Evolutionary conservation across 2,888 invertebrate species (phyloP), one percentile per base, ranked within the genome.

Genomic region (Hypselothyrea guttata): DNA sequence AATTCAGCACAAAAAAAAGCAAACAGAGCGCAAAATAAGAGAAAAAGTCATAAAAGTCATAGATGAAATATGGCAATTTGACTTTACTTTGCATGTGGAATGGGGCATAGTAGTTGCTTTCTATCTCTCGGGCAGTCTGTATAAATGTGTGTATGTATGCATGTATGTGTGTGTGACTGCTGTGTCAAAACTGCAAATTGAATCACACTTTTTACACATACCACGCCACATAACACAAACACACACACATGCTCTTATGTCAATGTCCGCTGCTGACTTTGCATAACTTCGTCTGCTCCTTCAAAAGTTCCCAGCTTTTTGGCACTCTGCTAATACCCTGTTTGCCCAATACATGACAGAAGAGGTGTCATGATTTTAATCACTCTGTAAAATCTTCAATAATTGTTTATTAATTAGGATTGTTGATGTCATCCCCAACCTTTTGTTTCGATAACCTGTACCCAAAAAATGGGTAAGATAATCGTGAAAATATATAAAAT

Each of bases 221-320:
- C 51, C 47, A 34, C 46, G 48, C 42, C 52, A 47, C 38, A 58
- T 54, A 51, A 56, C 22, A 42, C 41, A 42, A 34, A 46, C 45
- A 54, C 37, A 41, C 44, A 42, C 58, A 64, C 68, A 53, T 55
- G 46, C 63, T 57, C 45, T 22, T 76, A 83, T 81, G 81, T 81
- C 76, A 79, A 81, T 81, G 83, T 83, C 81, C 83, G 76, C 66
- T 70, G 79, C 79, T 83, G 83, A 79, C 73, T 79, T 82, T 82
- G 78, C 78, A 78, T 79, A 78, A 78, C 82, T 79, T 78, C 62
- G 75, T 61, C 73, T 72, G 65, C 62, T 60, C 40, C 75, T 68
- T 75, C 55, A 22, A 67, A 72, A 73, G 52, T 75, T 78, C 63
- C 62, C 59, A 82, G 70, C 72, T 58, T 72, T 72, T 70, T 69